Percentiles rank a stretch among this genome's conserved stretches.
phyloP scores from a whole-genome alignment of 1,140 invertebrate species.

The Monomorium pharaonis region DNA sequence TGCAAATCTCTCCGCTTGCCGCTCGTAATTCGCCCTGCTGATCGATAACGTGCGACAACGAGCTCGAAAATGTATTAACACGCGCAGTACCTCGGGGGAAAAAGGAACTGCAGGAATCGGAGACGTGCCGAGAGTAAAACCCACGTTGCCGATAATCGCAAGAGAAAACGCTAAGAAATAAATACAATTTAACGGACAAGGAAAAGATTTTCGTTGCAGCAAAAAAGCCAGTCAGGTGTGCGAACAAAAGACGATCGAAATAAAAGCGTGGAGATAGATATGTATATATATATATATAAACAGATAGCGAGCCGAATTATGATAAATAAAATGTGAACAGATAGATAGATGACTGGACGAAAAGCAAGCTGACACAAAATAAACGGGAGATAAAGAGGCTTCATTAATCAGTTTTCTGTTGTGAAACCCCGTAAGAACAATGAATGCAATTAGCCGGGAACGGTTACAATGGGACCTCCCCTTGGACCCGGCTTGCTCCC shows the following conservation, averaged over 20 bases:
- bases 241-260: constrained; percentile 8
- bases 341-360: constrained; percentile 19
- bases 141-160: constrained; percentile 17
- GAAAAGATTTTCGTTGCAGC: background rate
- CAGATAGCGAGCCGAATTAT: background rate
- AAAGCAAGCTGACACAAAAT: constrained; percentile 46
- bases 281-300: background rate
- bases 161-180: constrained; percentile 32
- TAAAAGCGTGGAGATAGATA: constrained; percentile 3
- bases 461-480: constrained; percentile 29
- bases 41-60: constrained; percentile 54
- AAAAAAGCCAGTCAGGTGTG: constrained; percentile 8
- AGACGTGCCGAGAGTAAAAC: constrained; percentile 38
- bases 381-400: constrained; percentile 35
- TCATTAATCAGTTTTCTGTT: constrained; percentile 47
- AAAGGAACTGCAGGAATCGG: constrained; percentile 31
- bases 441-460: constrained; percentile 48
- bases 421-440: constrained; percentile 54
- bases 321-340: constrained; percentile 44
- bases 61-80: constrained; percentile 43
- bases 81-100: background rate
- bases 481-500: constrained; percentile 14
- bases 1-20: constrained; percentile 12
- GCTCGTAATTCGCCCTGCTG: constrained; percentile 34
- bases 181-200: constrained; percentile 20